phyloP scores from a whole-genome alignment of 2,797 vertebrate genomes.

The Loris lydekkerianus region DNA sequence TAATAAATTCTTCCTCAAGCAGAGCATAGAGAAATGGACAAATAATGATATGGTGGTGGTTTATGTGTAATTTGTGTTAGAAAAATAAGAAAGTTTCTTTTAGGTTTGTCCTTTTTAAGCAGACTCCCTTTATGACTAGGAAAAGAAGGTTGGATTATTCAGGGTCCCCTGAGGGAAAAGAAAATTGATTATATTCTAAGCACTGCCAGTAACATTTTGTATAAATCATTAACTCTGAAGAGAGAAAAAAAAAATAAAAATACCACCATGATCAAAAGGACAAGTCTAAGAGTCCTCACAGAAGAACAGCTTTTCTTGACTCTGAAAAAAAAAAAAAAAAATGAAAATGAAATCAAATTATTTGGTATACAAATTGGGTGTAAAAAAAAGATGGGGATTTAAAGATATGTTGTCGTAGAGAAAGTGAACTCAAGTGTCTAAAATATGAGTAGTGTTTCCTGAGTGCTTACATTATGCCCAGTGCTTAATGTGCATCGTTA shows the following conservation, averaged over 20 bases:
- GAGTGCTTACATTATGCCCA: slow-evolving; percentile 21
- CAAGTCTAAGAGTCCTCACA: slow-evolving; percentile 55
- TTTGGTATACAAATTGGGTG: slow-evolving; percentile 20
- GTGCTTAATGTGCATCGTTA: slow-evolving; percentile 34
- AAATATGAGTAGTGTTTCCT: slow-evolving; percentile 9
- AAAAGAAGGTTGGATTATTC: slow-evolving; percentile 69
- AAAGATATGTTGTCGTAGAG: slow-evolving; percentile 39
- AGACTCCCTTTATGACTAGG: slow-evolving; percentile 60
- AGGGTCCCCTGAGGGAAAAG: slow-evolving; percentile 63
- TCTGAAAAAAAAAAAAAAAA: slow-evolving; percentile 53
- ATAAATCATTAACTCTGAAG: slow-evolving; percentile 82
- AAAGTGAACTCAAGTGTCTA: neutral
- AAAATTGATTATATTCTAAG: slow-evolving; percentile 81
- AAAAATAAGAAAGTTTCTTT: slow-evolving; percentile 68
- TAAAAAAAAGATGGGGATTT: slow-evolving; percentile 15
- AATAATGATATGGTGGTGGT: slow-evolving; percentile 53
- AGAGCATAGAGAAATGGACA: slow-evolving; percentile 55
- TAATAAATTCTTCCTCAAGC: slow-evolving; percentile 43
- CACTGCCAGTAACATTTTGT: slow-evolving; percentile 76
- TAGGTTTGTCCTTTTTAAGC: slow-evolving; percentile 55
- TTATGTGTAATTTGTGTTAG: slow-evolving; percentile 61
- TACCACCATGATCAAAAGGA: slow-evolving; percentile 50
- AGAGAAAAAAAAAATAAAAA: slow-evolving; percentile 66
- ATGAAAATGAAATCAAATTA: slow-evolving; percentile 38
- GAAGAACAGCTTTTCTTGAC: slow-evolving; percentile 39